Evolutionary conservation across 1,140 invertebrate species (phyloP).

Genomic region (Himalopsyche phryganea): DNA sequence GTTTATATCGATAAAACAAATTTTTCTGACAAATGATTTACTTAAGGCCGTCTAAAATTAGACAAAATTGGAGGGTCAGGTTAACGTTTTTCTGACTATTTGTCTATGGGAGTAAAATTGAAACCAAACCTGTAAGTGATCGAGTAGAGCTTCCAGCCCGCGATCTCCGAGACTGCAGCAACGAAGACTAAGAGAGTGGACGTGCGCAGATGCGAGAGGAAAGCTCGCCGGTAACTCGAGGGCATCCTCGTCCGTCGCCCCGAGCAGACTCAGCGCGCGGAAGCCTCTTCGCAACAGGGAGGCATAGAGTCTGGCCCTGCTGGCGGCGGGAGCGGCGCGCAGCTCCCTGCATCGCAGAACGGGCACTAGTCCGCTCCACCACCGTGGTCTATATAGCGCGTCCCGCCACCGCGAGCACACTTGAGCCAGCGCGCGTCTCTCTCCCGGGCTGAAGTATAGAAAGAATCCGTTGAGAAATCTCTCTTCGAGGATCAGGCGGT

Average conservation of each 20-base stretch:
- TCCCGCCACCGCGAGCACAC: slow-evolving; percentile 83
- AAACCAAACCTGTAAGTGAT: slow-evolving; percentile 72
- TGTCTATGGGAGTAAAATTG: too few relatives aligned
- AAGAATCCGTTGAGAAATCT: slow-evolving; percentile 81
- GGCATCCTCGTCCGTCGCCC: slow-evolving; percentile 85
- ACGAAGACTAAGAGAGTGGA: slow-evolving; percentile 76
- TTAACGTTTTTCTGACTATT: too few relatives aligned
- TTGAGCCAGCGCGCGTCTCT: slow-evolving; percentile 74
- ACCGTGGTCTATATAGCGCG: slow-evolving; percentile 77
- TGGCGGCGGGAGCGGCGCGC: slow-evolving; percentile 60
- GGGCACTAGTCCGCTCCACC: slow-evolving; percentile 80
- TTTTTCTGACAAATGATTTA: too few relatives aligned
- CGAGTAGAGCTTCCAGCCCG: slow-evolving; percentile 79
- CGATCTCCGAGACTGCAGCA: slow-evolving; percentile 86
- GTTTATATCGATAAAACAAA: too few relatives aligned
- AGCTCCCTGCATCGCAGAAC: slow-evolving; percentile 80
- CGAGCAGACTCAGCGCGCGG: slow-evolving; percentile 76
- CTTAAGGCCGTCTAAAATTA: too few relatives aligned
- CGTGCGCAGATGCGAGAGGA: slow-evolving; percentile 75
- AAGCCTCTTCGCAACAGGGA: slow-evolving; percentile 82
- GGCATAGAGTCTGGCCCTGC: slow-evolving; percentile 71
- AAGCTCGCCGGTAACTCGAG: slow-evolving; percentile 82
- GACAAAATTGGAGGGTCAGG: too few relatives aligned
- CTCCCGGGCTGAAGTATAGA: slow-evolving; percentile 75
- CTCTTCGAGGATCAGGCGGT: slow-evolving; percentile 78